A percentile compares a stretch with the other conserved stretches of the same genome.
phyloP scores from a whole-genome alignment of 2,797 vertebrate genomes.

The Hydrophis major region DNA sequence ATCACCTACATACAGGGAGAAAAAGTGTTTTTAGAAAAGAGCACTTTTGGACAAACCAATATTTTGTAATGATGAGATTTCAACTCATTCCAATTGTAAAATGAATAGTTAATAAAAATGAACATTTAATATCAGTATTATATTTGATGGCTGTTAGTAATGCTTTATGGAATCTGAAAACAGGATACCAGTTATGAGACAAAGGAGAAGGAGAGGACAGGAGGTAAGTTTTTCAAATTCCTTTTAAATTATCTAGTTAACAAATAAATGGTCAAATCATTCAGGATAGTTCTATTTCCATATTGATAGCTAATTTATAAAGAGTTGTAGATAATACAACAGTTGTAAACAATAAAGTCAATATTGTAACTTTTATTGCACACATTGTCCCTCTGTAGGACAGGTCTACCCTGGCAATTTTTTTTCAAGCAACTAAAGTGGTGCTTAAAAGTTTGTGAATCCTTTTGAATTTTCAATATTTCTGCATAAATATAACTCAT shows the following conservation, averaged over 20 bases:
- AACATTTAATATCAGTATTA: conserved; percentile 46
- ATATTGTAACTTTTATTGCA: not conserved
- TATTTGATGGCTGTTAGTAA: conserved; percentile 66
- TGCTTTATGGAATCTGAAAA: conserved; percentile 53
- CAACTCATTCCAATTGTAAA: conserved; percentile 69
- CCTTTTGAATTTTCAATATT: not conserved
- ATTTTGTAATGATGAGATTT: conserved; percentile 56
- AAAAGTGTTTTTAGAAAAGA: conserved; percentile 4
- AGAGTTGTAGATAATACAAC: not conserved
- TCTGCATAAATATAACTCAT: not conserved
- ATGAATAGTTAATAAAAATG: conserved; percentile 75
- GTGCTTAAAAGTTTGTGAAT: not conserved
- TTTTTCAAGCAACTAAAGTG: not conserved
- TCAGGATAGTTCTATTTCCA: not conserved
- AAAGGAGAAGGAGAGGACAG: not conserved
- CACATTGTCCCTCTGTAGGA: not conserved
- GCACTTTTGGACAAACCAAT: not conserved
- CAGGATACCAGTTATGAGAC: conserved; percentile 28
- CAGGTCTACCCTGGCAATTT: not conserved
- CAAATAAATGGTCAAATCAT: not conserved
- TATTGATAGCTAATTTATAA: not conserved
- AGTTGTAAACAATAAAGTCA: not conserved
- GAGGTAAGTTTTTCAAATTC: conserved; percentile 1
- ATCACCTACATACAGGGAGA: conserved; percentile 78
- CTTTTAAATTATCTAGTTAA: conserved; percentile 7